Base-by-base conservation (phyloP, 2,888 invertebrate species). In the Hemaris fuciformis region DNA sequence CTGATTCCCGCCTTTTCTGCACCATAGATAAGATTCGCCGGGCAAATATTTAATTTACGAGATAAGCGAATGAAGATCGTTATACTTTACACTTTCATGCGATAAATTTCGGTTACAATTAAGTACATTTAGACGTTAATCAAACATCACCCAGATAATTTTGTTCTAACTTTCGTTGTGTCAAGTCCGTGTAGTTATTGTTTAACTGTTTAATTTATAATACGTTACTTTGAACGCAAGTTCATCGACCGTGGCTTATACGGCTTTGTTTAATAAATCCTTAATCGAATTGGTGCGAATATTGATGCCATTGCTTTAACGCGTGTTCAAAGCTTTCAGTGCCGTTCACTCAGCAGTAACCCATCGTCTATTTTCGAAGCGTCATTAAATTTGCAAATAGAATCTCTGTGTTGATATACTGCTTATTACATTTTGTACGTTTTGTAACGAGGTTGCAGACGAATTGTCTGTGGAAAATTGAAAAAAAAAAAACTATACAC, bases 11-110 rank as follows among this genome's bases (percentile, higher is more conserved):
- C 80, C 79, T 80, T 80, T 84, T 83, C 80, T 76, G 82, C 81
- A 75, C 77, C 73, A 75, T 68, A 70, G 86, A 89, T 88, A 87
- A 89, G 87, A 84, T 84, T 79, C 71, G 67, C 69, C 71, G 65
- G 61, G 72, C 83, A 81, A 89, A 89, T 87, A 88, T 88, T 88
- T 78, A 82, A 70, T 72, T 72, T 75, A 70, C 48, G 59, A 77
- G 88, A 88, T 88, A 89, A 87, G 75, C 71, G 76, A 77, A 80
- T 77, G 79, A 86, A 74, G 88, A 89, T 89, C 89, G 87, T 89
- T 88, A 89, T 83, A 89, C 88, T 88, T 88, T 89, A 81, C 88
- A 84, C 86, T 88, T 85, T 85, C 77, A 69, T 72, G 81, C 70
- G 86, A 86, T 87, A 86, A 81, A 78, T 81, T 62, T 82, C 61